Percentiles rank a stretch among this genome's conserved stretches.
phyloP scores from a whole-genome alignment of 2,797 vertebrate species.

The Sebastes oblongus region DNA sequence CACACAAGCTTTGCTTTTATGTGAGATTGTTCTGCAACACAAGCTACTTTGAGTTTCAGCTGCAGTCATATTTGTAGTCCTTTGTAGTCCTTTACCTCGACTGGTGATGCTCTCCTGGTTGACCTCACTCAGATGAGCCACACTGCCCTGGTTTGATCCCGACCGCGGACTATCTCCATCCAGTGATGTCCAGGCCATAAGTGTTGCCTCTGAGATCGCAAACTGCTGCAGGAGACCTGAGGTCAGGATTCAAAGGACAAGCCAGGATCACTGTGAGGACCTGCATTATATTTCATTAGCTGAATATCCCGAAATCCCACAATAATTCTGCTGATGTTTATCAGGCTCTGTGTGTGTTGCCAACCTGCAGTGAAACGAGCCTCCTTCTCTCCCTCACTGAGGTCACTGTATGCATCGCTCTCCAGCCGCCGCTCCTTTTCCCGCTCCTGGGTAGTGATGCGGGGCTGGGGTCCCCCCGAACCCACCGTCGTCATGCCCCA shows the following conservation, averaged over 20 bases:
- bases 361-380: slow-evolving; percentile 95
- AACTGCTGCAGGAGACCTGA: slow-evolving; percentile 96
- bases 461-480: slow-evolving; percentile 82
- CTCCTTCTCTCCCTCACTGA: slow-evolving; percentile 98
- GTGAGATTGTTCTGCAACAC: neutral
- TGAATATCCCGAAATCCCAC: slow-evolving; percentile 6
- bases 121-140: slow-evolving; percentile 90
- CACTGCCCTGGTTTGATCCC: slow-evolving; percentile 93
- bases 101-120: slow-evolving; percentile 93
- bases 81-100: slow-evolving; percentile 75
- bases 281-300: neutral
- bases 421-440: slow-evolving; percentile 85
- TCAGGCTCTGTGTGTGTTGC: slow-evolving; percentile 4
- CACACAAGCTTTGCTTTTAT: neutral
- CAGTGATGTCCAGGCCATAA: slow-evolving; percentile 97
- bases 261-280: neutral
- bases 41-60: neutral
- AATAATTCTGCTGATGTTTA: slow-evolving; percentile 33
- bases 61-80: neutral
- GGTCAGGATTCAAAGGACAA: slow-evolving; percentile 40
- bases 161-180: slow-evolving; percentile 95
- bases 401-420: slow-evolving; percentile 95
- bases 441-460: slow-evolving; percentile 86
- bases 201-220: slow-evolving; percentile 96
- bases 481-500: slow-evolving; percentile 92